Evolutionary conservation across 2,888 invertebrate genomes (phyloP).

Genomic region (Bombyx huttoni): DNA sequence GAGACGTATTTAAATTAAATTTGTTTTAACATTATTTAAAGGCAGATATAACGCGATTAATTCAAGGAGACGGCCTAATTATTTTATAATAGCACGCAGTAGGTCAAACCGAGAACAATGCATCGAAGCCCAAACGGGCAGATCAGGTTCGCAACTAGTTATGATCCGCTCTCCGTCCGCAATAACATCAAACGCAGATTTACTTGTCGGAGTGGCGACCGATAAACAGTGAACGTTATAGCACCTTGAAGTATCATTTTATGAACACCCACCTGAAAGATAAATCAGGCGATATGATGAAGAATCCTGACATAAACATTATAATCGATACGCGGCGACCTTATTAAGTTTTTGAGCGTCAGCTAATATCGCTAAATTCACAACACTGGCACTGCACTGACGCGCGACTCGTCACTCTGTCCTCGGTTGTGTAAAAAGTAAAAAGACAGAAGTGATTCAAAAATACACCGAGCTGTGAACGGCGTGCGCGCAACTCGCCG

Average conservation of each 20-base stretch:
- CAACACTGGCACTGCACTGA: conserved; percentile 57
- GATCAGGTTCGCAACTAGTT: conserved; percentile 53
- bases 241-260: conserved; percentile 26
- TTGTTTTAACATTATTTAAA: conserved; percentile 11
- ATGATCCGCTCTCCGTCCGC: conserved; percentile 39
- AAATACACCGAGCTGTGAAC: conserved; percentile 39
- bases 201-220: conserved; percentile 18
- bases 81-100: conserved; percentile 45
- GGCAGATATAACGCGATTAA: conserved; percentile 19
- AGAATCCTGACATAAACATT: conserved; percentile 65
- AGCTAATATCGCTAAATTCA: conserved; percentile 57
- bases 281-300: conserved; percentile 59
- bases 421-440: conserved; percentile 56
- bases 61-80: conserved; percentile 38
- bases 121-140: conserved; percentile 46
- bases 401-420: conserved; percentile 61
- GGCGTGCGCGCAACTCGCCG: conserved; percentile 60
- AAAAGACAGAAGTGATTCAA: conserved; percentile 57
- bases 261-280: conserved; percentile 57
- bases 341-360: conserved; percentile 31
- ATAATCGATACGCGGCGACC: conserved; percentile 25
- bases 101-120: conserved; percentile 58
- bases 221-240: conserved; percentile 22
- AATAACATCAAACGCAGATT: conserved; percentile 27
- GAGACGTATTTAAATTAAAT: not conserved